Percentiles rank a stretch among this genome's conserved stretches.
Evolutionary conservation across 2,113 vertebrate species (phyloP).

Genomic region (Equus quagga): DNA sequence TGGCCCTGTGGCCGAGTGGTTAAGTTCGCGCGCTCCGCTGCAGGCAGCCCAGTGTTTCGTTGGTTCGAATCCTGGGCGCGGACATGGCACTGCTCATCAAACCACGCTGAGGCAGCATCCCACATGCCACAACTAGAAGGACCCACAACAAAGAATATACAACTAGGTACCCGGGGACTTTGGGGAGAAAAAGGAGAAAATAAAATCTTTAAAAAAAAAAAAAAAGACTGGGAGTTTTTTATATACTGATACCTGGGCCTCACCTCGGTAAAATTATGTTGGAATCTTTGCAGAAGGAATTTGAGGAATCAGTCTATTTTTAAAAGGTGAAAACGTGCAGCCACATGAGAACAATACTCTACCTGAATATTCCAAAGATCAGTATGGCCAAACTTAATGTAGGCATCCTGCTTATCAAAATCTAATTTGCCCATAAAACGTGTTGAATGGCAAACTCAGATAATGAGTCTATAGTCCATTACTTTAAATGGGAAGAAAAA

Average conservation of each 20-base stretch:
- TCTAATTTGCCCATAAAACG: constrained; percentile 3
- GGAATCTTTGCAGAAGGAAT: not conserved
- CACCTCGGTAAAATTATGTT: not conserved
- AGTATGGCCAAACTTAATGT: not conserved
- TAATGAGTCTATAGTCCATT: not conserved
- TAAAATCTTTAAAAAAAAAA: too few relatives aligned
- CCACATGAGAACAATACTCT: not conserved
- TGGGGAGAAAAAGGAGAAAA: too few relatives aligned
- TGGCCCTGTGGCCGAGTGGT: too few relatives aligned
- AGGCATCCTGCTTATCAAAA: not conserved
- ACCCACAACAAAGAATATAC: too few relatives aligned
- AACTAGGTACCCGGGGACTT: too few relatives aligned
- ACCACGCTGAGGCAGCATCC: too few relatives aligned
- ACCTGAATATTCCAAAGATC: not conserved
- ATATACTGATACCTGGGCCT: not conserved
- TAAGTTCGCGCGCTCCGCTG: too few relatives aligned
- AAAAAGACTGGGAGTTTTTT: not conserved
- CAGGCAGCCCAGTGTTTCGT: too few relatives aligned
- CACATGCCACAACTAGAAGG: too few relatives aligned
- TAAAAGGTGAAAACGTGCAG: not conserved
- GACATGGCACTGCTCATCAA: too few relatives aligned
- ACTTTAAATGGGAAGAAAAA: constrained; percentile 1
- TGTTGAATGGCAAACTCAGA: not conserved
- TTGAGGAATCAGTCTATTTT: not conserved
- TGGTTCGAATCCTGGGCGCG: too few relatives aligned